Evolutionary conservation across 2,113 vertebrate species (phyloP), one percentile per base, ranked within the genome.

Genomic region (Rissa tridactyla): DNA sequence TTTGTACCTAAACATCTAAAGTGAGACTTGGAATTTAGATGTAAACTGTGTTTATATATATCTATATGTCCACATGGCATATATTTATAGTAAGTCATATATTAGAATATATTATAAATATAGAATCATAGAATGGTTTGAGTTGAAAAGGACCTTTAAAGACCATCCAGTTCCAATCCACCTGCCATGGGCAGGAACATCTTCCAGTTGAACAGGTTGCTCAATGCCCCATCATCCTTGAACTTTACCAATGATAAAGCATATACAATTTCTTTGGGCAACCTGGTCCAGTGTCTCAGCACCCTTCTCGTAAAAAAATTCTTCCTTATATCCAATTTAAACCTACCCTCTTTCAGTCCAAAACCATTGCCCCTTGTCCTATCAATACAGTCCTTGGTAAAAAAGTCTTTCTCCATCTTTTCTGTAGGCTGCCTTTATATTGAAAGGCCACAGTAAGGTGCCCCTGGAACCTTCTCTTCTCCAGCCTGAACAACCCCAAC

Each of bases 171-270:
- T n/a, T n/a, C n/a, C n/a, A n/a, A n/a, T n/a, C n/a, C n/a, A n/a
- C n/a, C n/a, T n/a, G n/a, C n/a, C n/a, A n/a, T n/a, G n/a, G n/a
- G n/a, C n/a, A n/a, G n/a, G n/a, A n/a, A n/a, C n/a, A n/a, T n/a
- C n/a, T n/a, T n/a, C n/a, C n/a, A n/a, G n/a, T n/a, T n/a, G n/a
- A n/a, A n/a, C 2, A 22, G 4, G 3, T 80, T 85, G 11, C n/a
- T 69, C 18, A 36, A 80, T 61, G 16, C 2, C 22, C 1, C 1
- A 3, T 52, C 5, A 19, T 46, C 11, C 44, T 2, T 27, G 10
- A 60, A 40, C 3, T 55, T 32, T 84, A 80, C 42, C 11, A n/a
- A 0, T 57, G 22, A 44, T 22, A 4, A 32, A n/a, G 8, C 6
- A 5, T 22, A n/a, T 7, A 55, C 5, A 51, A 22, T 22, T 23